Evolutionary conservation across 2,888 invertebrate genomes (phyloP), one percentile per base, ranked within the genome.

Genomic region (Ophioninae sp.): DNA sequence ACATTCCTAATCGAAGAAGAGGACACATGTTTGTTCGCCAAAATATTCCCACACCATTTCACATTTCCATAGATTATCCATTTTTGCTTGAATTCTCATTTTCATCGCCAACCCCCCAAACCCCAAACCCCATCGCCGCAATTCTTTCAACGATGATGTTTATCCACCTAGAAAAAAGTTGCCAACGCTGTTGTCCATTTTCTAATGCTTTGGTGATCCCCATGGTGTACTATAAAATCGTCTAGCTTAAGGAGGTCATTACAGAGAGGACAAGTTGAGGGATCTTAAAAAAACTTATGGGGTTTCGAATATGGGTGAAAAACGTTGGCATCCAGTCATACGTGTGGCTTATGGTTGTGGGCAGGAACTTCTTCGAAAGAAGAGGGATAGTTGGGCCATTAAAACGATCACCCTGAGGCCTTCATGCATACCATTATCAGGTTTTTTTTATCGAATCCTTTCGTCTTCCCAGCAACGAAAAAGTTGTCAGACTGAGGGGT

Each of bases 381-480:
- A 72, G 79, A 79, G 67, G 65, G 76, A 67, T 17, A 76, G 82
- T 86, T 86, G 71, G 86, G 76, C 87, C 86, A 89, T 89, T 89
- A 90, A 89, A 85, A 41, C 84, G 87, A 88, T 90, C 90, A 88
- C 89, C 89, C 86, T n/a, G 88, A 86, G 87, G 90, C 87, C 87
- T 84, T 67, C 85, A 83, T 84, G 89, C 89, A 89, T 89, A 89
- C 80, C 65, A 79, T 79, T 79, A 87, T 89, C 87, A 86, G 68
- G 77, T 77, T 77, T 67, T 73, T 77, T 67, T 65, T 20, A 59
- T 58, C 65, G n/a, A 61, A 61, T 81, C 71, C 73, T 67, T 78
- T 61, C 73, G 77, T 73, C 73, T 74, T 63, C 73, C 67, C 23
- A 61, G 9, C 59, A 13, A 41, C 39, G 56, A 44, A 44, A 72